Base-by-base conservation (phyloP, 1,140 invertebrate species). In the Drosophila lacteicornis region DNA sequence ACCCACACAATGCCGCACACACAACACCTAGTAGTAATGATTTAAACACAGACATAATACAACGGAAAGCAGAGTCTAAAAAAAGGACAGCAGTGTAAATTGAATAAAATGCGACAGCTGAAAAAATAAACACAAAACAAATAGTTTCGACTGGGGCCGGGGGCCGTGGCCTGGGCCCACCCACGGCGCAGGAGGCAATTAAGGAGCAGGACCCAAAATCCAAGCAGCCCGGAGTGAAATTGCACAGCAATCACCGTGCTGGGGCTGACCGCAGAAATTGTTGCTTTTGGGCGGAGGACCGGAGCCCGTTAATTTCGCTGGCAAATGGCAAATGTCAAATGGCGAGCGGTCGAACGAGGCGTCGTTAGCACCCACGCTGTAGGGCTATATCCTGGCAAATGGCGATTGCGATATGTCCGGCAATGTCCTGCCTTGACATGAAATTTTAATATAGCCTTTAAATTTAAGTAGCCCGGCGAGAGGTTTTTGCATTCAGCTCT, bases 361-460 rank as follows among this genome's bases (percentile, higher is more conserved):
- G 58, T 84, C 66, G 66, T 84, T 84, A 80, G 77, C 81, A 63
- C 82, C 77, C 82, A 84, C 82, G 77, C 67, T 60, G 19, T 6
- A 13, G n/a, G 55, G 12, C 63, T 13, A 43, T 70, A 67, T 70
- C 49, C 67, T 58, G 69, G 53, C 49, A 38, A 50, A 65, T 74
- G 33, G 60, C 53, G 42, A 53, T 38, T 15, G 62, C 57, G 22
- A 66, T 55, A 40, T 56, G 68, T 65, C 59, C 47, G 49, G 60
- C 62, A 12, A 15, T 61, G 75, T 83, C 69, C 80, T 75, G 75
- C 25, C 60, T 61, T 63, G 67, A 75, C 82, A 82, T 82, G 73
- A 59, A 86, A 85, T 79, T 86, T 86, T 75, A 86, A 86, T 86
- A 68, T 69, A 61, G 75, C 61, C 65, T 75, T 86, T 82, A 85